Percentiles rank a stretch among this genome's conserved stretches.
These are phyloP conservation scores for Nemurella pictetii DNA, from an alignment of 2,888 invertebrate genomes.

Conservation along the genomic window DNA sequence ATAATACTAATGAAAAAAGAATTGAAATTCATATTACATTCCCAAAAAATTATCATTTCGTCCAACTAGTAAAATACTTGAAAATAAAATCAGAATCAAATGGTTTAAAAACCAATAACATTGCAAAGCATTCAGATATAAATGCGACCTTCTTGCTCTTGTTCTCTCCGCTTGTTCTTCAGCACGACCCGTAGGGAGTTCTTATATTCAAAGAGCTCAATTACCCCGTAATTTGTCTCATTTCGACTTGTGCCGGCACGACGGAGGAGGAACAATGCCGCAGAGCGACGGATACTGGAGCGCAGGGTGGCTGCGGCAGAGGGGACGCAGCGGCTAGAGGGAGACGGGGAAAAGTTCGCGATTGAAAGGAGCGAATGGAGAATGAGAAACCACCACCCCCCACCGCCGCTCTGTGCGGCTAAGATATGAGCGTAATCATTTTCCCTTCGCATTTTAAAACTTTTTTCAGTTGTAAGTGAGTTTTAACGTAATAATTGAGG, in stretches of 20 bases:
- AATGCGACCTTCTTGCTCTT: background rate
- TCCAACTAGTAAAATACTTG: background rate
- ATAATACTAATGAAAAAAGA: background rate
- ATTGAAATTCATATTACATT: background rate
- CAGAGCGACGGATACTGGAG: conserved; percentile 20
- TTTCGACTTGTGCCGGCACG: conserved; percentile 15
- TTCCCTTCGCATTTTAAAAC: conserved; percentile 1
- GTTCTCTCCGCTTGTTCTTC: conserved; percentile 1
- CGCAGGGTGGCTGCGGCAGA: background rate
- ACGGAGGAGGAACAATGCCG: conserved; percentile 2
- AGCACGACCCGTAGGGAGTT: conserved; percentile 31
- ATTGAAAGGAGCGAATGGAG: background rate
- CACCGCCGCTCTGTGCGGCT: background rate
- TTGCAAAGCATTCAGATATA: conserved; percentile 1
- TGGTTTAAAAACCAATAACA: conserved; percentile 31
- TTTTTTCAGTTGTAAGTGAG: conserved; percentile 11
- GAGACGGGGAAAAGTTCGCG: background rate
- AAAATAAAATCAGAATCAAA: background rate
- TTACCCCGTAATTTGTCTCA: conserved; percentile 33
- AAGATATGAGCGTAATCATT: background rate
- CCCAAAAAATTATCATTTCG: background rate
- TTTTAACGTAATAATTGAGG: conserved; percentile 13
- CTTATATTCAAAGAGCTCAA: conserved; percentile 36
- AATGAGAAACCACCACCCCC: background rate
- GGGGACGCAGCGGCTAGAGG: background rate